Evolutionary conservation across 92 coral and sea anemone genomes (phyloP).

Genomic region (Siderastrea siderea): DNA sequence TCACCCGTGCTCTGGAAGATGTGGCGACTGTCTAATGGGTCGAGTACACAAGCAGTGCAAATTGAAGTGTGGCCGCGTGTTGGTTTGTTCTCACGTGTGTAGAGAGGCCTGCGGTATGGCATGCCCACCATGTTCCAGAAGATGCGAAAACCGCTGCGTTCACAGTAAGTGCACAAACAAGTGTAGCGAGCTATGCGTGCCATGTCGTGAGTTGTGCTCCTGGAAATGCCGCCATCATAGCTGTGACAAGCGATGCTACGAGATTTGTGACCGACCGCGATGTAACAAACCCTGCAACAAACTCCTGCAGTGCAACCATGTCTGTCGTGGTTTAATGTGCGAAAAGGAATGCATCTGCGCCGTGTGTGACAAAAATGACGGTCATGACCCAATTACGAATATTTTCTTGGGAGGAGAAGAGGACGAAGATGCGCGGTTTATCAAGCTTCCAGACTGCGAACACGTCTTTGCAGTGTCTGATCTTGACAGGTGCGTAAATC

Average conservation of each 20-base stretch:
- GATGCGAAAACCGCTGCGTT: constrained; percentile 71
- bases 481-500: constrained; percentile 59
- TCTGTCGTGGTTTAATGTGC: constrained; percentile 82
- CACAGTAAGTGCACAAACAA: constrained; percentile 69
- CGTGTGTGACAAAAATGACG: constrained; percentile 63
- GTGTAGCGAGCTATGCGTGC: constrained; percentile 77
- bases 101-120: constrained; percentile 59
- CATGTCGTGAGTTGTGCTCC: constrained; percentile 78
- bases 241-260: constrained; percentile 78
- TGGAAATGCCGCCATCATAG: constrained; percentile 85
- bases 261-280: constrained; percentile 85
- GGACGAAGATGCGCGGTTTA: constrained; percentile 80
- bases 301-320: constrained; percentile 55
- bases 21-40: constrained; percentile 93
- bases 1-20: constrained; percentile 82
- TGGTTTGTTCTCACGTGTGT: constrained; percentile 90
- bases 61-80: constrained; percentile 62
- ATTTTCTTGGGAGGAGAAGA: constrained; percentile 80
- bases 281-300: constrained; percentile 80
- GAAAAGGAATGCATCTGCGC: constrained; percentile 82
- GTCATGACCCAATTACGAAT: constrained; percentile 47
- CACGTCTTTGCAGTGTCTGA: constrained; percentile 86
- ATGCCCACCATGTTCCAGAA: constrained; percentile 84
- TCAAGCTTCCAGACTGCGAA: constrained; percentile 79
- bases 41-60: constrained; percentile 85